These are phyloP conservation scores for Hyposmocoma kahamanoa DNA, from an alignment of 1,140 invertebrate species.

Conservation along the genomic window DNA sequence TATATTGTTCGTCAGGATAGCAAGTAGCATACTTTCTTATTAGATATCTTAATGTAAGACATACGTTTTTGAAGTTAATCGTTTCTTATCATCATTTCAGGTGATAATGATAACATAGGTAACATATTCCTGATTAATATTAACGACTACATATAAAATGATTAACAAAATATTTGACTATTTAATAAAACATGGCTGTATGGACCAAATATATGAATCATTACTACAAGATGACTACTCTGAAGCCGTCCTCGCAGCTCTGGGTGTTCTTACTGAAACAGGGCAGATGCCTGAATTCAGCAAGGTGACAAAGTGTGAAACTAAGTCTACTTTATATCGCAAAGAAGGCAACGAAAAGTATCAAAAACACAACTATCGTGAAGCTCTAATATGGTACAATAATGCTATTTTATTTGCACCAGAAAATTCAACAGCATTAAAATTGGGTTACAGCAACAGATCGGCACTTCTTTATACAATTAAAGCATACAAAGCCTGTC, in stretches of 20 bases:
- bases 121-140: too few relatives aligned
- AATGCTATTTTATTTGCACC: constrained; percentile 8
- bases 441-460: constrained; percentile 8
- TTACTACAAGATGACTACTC: not conserved
- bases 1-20: too few relatives aligned
- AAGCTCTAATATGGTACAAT: constrained; percentile 8
- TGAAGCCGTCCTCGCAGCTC: not conserved
- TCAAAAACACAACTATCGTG: not conserved
- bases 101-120: too few relatives aligned
- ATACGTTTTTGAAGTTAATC: too few relatives aligned
- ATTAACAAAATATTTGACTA: too few relatives aligned
- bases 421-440: constrained; percentile 2
- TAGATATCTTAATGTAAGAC: too few relatives aligned
- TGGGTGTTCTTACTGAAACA: not conserved
- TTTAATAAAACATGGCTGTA: too few relatives aligned
- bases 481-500: not conserved
- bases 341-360: constrained; percentile 3
- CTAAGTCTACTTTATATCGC: not conserved
- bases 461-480: constrained; percentile 6
- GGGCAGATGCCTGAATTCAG: not conserved
- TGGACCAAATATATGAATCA: not conserved
- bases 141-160: too few relatives aligned
- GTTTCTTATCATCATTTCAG: too few relatives aligned
- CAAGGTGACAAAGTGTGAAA: not conserved
- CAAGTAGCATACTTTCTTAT: too few relatives aligned